These are phyloP conservation scores for Bombus difficillimus DNA, from an alignment of 1,140 invertebrate species.

Conservation along the genomic window DNA sequence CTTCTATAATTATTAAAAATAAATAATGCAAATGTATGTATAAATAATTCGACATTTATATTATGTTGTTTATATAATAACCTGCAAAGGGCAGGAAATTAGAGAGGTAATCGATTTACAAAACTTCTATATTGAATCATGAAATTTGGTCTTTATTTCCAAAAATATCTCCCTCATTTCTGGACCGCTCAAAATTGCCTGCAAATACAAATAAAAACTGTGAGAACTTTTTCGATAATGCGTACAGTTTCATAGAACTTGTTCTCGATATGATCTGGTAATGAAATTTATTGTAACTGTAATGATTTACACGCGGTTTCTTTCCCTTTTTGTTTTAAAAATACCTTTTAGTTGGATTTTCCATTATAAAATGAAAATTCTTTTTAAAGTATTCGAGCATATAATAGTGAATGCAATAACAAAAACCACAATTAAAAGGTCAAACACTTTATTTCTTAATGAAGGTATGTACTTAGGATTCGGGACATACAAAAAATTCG, in stretches of 20 bases:
- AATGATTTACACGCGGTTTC: slow-evolving; percentile 23
- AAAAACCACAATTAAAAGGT: slow-evolving; percentile 70
- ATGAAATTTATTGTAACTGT: not conserved
- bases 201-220: slow-evolving; percentile 82
- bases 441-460: slow-evolving; percentile 72
- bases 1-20: slow-evolving; percentile 58
- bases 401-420: slow-evolving; percentile 59
- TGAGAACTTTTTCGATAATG: slow-evolving; percentile 66
- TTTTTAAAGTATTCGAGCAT: slow-evolving; percentile 23
- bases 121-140: slow-evolving; percentile 77
- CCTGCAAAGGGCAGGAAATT: slow-evolving; percentile 62
- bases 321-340: not conserved
- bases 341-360: slow-evolving; percentile 59
- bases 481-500: slow-evolving; percentile 72
- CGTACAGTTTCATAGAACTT: slow-evolving; percentile 67
- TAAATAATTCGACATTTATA: slow-evolving; percentile 57
- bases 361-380: slow-evolving; percentile 44
- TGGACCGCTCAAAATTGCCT: slow-evolving; percentile 81
- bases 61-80: slow-evolving; percentile 37
- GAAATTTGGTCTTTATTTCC: slow-evolving; percentile 84
- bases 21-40: slow-evolving; percentile 64
- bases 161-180: slow-evolving; percentile 80
- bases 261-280: slow-evolving; percentile 46
- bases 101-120: slow-evolving; percentile 73
- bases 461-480: slow-evolving; percentile 59